Evolutionary conservation across 2,888 invertebrate species (phyloP), one percentile per base, ranked within the genome.

Genomic region (Saturnia pavonia): DNA sequence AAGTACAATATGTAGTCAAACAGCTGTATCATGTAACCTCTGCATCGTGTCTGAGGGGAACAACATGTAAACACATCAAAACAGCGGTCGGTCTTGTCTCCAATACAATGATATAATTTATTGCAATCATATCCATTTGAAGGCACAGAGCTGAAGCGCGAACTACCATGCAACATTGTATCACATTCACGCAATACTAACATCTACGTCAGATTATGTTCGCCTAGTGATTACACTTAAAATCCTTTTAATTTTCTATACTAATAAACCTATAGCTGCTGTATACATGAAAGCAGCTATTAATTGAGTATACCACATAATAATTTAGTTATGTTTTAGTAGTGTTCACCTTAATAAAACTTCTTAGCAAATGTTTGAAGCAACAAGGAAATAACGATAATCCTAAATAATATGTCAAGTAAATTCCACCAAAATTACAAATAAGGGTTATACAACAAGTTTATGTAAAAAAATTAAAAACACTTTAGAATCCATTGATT

Each of bases 101-200:
- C 67, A 63, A 68, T 68, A 67, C 60, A 68, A 70, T 70, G 67
- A 70, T 63, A 68, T 70, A 70, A 70, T 70, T 70, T 70, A 70
- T 70, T 60, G 70, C 70, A 68, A 68, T 70, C 68, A 67, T 51
- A 25, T 40, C 70, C 67, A 67, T 67, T 70, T 19, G 40, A 65
- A 8, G 19, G 65, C 65, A 14, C 8, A 40, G n/a, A 65, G 40
- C 40, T 40, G 40, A 65, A 63, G 63, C 63, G 63, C 14, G 63
- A 27, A 34, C 63, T 34, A 34, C 14, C 40, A 65, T 40, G 40
- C n/a, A n/a, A 65, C 65, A 40, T 65, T 19, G 65, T 57, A 14
- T 25, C 1, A 4, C 57, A 57, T 14, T 60, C 14, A 60, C 27
- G 25, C 57, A 14, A 60, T 19, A 60, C 57, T 60, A 60, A 27